Evolutionary conservation across 2,888 invertebrate genomes (phyloP).

Genomic region (Synanthedon myopaeformis): DNA sequence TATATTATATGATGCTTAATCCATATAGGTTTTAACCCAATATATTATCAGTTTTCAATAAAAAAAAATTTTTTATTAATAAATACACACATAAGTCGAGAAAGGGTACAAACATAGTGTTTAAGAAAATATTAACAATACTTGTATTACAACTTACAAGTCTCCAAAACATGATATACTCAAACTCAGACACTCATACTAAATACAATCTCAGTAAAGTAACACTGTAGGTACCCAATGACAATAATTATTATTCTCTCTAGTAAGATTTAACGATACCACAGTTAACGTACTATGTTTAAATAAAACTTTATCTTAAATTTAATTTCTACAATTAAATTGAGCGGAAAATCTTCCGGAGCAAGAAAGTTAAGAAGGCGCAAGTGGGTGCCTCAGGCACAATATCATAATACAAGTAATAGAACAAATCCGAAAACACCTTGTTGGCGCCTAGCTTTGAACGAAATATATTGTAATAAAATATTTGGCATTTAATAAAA

Average conservation of each 20-base stretch:
- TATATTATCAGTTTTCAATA: too few species aligned
- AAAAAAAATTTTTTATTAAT: too few species aligned
- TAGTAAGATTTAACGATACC: neutral
- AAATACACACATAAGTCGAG: too few species aligned
- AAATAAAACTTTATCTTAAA: neutral
- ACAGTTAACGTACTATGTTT: neutral
- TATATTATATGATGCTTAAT: too few species aligned
- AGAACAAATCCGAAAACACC: constrained; percentile 40
- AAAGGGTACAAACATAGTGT: too few species aligned
- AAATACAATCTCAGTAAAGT: too few species aligned
- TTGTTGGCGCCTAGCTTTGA: constrained; percentile 19
- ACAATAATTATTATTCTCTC: neutral
- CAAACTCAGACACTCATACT: too few species aligned
- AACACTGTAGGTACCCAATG: too few species aligned
- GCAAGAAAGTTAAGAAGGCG: constrained; percentile 46
- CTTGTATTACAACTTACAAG: too few species aligned
- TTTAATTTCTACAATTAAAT: constrained; percentile 50
- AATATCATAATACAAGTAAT: constrained; percentile 45
- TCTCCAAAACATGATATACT: too few species aligned
- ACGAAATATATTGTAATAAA: neutral
- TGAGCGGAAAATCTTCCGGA: constrained; percentile 47
- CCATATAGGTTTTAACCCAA: too few species aligned
- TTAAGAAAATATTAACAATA: too few species aligned
- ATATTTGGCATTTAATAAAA: neutral
- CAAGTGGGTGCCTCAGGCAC: constrained; percentile 38